phyloP scores from a whole-genome alignment of 2,797 vertebrate species.

The Tapirus indicus region DNA sequence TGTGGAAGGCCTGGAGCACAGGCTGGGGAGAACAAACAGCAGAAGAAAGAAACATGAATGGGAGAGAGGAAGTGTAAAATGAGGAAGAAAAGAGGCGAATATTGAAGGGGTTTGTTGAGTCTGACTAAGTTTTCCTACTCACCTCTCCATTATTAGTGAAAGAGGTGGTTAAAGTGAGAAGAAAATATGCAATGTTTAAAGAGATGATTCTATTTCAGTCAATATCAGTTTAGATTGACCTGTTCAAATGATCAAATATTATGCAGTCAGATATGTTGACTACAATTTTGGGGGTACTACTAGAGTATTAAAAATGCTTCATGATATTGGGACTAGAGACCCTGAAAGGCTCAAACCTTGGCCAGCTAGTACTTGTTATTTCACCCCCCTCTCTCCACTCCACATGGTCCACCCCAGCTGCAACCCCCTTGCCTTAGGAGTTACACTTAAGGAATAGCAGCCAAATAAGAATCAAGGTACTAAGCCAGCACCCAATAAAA shows the following conservation, averaged over 20 bases:
- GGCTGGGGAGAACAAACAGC: neutral
- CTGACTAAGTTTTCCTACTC: neutral
- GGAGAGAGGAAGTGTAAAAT: neutral
- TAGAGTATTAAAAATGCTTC: neutral
- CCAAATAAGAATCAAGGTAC: neutral
- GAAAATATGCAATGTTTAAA: neutral
- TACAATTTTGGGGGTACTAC: neutral
- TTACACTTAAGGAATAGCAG: neutral
- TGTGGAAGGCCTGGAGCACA: too few relatives aligned
- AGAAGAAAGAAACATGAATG: neutral
- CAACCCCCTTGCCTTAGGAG: too few relatives aligned
- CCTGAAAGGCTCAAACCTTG: neutral
- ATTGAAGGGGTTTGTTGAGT: neutral
- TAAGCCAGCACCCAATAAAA: neutral
- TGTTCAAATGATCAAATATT: neutral
- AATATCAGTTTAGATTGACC: neutral
- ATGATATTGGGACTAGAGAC: neutral
- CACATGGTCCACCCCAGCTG: neutral
- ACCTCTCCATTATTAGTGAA: neutral
- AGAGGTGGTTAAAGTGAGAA: neutral
- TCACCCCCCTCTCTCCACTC: rapidly evolving
- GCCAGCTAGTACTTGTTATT: neutral
- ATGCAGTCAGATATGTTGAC: neutral
- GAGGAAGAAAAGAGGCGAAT: neutral
- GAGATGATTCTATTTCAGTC: neutral